These are phyloP conservation scores for Drosophila eohydei DNA, from an alignment of 2,888 invertebrate genomes.

Conservation along the genomic window DNA sequence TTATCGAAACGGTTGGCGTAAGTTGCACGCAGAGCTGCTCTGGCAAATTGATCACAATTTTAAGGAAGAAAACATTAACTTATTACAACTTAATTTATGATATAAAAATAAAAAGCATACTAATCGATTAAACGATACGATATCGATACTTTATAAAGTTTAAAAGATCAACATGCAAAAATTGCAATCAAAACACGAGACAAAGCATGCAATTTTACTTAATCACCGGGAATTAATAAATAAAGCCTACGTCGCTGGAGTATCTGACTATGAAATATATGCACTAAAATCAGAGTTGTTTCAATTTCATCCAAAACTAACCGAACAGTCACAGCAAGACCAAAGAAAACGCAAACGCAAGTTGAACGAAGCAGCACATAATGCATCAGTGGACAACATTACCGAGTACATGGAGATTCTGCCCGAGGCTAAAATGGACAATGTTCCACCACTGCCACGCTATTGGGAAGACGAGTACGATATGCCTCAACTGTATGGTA, in stretches of 20 bases:
- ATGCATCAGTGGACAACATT: slow-evolving; percentile 25
- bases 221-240: slow-evolving; percentile 77
- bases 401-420: slow-evolving; percentile 40
- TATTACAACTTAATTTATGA: too few relatives aligned
- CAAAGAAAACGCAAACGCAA: slow-evolving; percentile 51
- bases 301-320: slow-evolving; percentile 56
- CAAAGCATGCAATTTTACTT: slow-evolving; percentile 63
- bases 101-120: too few relatives aligned
- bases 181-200: slow-evolving; percentile 37
- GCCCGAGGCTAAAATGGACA: slow-evolving; percentile 4
- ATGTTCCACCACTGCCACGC: slow-evolving; percentile 43
- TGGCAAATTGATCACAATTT: slow-evolving; percentile 22
- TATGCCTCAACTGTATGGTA: slow-evolving; percentile 86
- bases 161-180: slow-evolving; percentile 55
- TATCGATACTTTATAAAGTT: slow-evolving; percentile 14
- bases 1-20: slow-evolving; percentile 21
- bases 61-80: background rate
- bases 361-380: background rate
- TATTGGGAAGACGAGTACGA: slow-evolving; percentile 75
- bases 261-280: slow-evolving; percentile 25
- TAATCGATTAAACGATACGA: too few relatives aligned
- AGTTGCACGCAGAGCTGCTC: slow-evolving; percentile 33
- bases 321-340: background rate
- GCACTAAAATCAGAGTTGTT: slow-evolving; percentile 71
- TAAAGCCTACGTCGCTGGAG: slow-evolving; percentile 46